Evolutionary conservation across 2,888 invertebrate species (phyloP).

Genomic region (Zygogramma bicolorata): DNA sequence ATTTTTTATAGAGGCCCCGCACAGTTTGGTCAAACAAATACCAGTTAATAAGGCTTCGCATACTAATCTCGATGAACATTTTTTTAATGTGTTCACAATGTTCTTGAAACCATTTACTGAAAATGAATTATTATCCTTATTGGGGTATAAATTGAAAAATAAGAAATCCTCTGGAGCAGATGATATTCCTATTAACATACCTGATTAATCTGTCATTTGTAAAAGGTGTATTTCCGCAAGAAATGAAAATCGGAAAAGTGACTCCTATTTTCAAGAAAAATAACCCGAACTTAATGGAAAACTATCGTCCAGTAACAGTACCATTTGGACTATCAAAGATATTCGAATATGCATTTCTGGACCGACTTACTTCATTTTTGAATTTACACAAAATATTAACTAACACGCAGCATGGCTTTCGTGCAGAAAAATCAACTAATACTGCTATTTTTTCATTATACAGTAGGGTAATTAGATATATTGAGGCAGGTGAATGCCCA

Average conservation of each 20-base stretch:
- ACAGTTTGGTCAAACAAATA: too few relatives aligned
- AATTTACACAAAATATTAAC: not conserved
- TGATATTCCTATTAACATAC: too few relatives aligned
- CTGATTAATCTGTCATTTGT: not conserved
- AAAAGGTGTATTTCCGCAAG: not conserved
- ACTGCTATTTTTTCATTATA: not conserved
- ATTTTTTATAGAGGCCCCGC: too few relatives aligned
- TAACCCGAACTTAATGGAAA: not conserved
- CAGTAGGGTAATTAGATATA: not conserved
- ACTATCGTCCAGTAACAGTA: not conserved
- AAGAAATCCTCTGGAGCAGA: too few relatives aligned
- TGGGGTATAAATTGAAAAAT: too few relatives aligned
- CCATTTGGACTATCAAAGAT: not conserved
- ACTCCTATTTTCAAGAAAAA: not conserved
- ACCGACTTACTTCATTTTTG: not conserved
- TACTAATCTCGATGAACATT: too few relatives aligned
- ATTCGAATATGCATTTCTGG: not conserved
- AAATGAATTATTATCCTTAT: too few relatives aligned
- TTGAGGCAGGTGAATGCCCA: not conserved
- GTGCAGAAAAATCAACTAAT: not conserved
- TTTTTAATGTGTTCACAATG: too few relatives aligned
- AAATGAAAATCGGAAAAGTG: not conserved
- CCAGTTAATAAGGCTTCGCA: too few relatives aligned
- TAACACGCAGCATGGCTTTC: not conserved
- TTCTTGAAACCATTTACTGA: too few relatives aligned